Conservation (phyloP, 53 echinoderm and acorn worm genomes). For the Holothuria leucospilota region DNA sequence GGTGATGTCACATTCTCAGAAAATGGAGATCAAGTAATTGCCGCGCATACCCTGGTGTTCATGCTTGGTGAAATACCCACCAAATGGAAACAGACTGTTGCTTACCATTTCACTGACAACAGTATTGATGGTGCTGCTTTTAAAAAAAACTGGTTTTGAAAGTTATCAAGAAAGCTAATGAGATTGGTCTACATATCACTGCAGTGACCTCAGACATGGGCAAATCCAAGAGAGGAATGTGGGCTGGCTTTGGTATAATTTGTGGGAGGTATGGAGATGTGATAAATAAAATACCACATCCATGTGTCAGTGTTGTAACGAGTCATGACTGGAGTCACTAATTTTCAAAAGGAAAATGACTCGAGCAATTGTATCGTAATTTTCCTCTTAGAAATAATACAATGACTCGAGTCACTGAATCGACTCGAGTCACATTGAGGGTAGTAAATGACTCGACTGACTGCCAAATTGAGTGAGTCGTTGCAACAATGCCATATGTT, state of each 20-base stretch:
- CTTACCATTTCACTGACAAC: conserved; percentile 25
- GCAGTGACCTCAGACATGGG: conserved; percentile 4
- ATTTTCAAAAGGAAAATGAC: too few relatives aligned
- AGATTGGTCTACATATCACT: background rate
- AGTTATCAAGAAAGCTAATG: conserved; percentile 11
- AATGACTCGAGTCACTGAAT: too few relatives aligned
- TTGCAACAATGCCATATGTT: too few relatives aligned
- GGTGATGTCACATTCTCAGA: conserved; percentile 20
- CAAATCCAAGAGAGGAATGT: background rate
- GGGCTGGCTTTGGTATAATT: background rate
- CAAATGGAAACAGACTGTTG: conserved; percentile 44
- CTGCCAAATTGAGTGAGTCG: too few relatives aligned
- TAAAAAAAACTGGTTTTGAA: conserved; percentile 7
- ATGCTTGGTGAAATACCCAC: conserved; percentile 20
- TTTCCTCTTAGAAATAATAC: too few relatives aligned
- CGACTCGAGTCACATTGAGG: too few relatives aligned
- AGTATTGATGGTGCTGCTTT: background rate
- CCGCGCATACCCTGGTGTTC: background rate
- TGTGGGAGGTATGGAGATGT: background rate
- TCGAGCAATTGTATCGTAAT: too few relatives aligned
- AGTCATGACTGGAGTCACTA: too few relatives aligned
- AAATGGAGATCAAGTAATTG: background rate
- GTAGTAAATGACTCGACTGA: too few relatives aligned
- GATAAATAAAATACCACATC: background rate
- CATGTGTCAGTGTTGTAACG: too few relatives aligned